Base-by-base conservation (phyloP, 2,888 invertebrate genomes). In the Leucoptera coffeella region DNA sequence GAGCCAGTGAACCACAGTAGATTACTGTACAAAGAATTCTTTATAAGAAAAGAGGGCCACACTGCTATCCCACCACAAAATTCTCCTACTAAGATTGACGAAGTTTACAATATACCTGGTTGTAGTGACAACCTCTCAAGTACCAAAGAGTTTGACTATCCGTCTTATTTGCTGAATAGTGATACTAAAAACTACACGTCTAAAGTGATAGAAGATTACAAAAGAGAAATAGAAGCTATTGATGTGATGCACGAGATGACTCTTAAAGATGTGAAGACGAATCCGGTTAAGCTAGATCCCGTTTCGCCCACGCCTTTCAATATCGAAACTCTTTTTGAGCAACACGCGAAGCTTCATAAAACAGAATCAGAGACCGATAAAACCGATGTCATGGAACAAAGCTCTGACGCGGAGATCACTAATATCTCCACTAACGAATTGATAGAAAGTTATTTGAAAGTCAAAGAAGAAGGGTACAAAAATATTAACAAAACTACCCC, bases 171-270 rank as follows among this genome's bases (percentile, higher is more conserved):
- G 32, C 45, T 49, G 2, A 62, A 69, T 32, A 71, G 64, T 35
- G 52, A 50, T 17, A 62, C 60, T 14, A 73, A 69, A 50, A 60
- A 64, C 0, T 73, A 71, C 29, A 72, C 72, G 4, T 69, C 71
- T 11, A 64, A 65, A 44, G 71, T 73, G 3, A 71, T 73, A 29
- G 69, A 71, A 45, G 72, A 72, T 43, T 72, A 72, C 32, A 72
- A 64, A 41, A 65, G 55, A 36, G 72, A 72, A 45, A 44, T 72
- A 34, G 57, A 64, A 41, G 60, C 71, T 28, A 72, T 72, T 22
- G 65, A 72, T 30, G 64, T 50, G 37, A 42, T 69, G 17, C 72
- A 72, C 30, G 57, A 67, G 30, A 49, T 72, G 5, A 67, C 72
- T 6, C 33, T 72, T 2, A 69, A 69, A 49, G 72, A 72, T 47